Base-by-base conservation (phyloP, 2,113 vertebrate genomes). In the Misgurnus anguillicaudatus region DNA sequence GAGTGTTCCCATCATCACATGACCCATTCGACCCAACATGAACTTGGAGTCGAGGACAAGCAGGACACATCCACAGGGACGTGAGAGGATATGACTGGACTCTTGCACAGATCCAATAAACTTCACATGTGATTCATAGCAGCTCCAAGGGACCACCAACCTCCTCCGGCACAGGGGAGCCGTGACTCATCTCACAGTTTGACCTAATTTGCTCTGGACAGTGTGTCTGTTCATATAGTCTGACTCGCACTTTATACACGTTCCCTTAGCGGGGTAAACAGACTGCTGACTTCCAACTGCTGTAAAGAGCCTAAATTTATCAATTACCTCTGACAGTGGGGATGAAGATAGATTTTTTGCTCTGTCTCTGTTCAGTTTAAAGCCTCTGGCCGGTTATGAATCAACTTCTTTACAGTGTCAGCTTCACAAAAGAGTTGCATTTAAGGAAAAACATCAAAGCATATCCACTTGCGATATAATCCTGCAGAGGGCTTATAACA, bases 171-270 rank as follows among this genome's bases (percentile, higher is more conserved):
- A 83, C 48, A 24, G 0, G 64, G 31, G 45, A 21, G 80, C 80
- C 77, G 58, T 84, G 87, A 87, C 85, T 87, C 85, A 85, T 79
- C 78, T 82, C 41, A 72, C 66, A 75, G 57, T 78, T 82, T 89
- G 85, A 86, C 87, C 85, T 83, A 55, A 75, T 87, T 89, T 69
- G 5, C 24, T 58, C 31, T 60, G 62, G 48, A 41, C 38, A 77
- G 39, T 73, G 79, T 53, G 61, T 75, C 41, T 61, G 70, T 80
- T 47, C 67, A 38, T 77, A 45, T 62, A 10, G 47, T 31, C 2
- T 71, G 58, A 79, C 75, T 67, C 39, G 62, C 24, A 55, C 58
- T 41, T 19, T 65, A 75, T 68, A 63, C 65, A 78, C 80, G 6
- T 55, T 68, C 42, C 19, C 70, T 62, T 75, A 72, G 19, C 21